Evolutionary conservation across 2,888 invertebrate species (phyloP), one percentile per base, ranked within the genome.

Genomic region (Cataglyphis albicans): DNA sequence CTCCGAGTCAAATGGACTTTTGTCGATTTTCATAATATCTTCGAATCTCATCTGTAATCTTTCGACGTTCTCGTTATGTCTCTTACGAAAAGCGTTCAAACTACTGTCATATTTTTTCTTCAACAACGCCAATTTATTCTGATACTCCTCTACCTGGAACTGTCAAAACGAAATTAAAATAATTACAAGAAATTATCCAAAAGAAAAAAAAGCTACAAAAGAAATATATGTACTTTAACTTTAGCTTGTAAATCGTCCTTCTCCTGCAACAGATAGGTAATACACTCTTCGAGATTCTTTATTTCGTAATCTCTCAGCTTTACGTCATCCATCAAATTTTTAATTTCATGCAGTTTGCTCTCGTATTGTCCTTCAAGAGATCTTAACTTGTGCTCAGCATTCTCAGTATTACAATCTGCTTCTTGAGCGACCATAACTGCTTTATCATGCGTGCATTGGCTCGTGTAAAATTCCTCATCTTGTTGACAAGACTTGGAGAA

Each of bases 1-100:
- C 38, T 91, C 90, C 0, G 88, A 67, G 68, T 91, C 89, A 41
- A 91, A 92, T n/a, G 82, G 63, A 35, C 73, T 81, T 48, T 83
- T 85, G 72, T 85, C 85, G 52, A 76, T 83, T 38, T 84, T 87
- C 61, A 90, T 87, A 3, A 48, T 81, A 48, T 92, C 91, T 29
- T 88, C 88, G 72, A 91, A 92, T 73, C 90, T 88, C 6, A 85
- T 82, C 38, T 92, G 86, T 52, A 93, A 85, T 35, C 88, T 88
- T 55, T 87, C 90, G 6, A 93, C 86, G 76, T 90, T 91, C 15
- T 90, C 90, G 55, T 92, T 90, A 75, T 93, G 92, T 7, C 88
- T 87, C 35, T 89, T 89, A 55, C 78, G 87, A 48, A 91, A 70
- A n/a, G 84, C 84, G 52, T 87, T 90, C 25, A 90, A 65, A 38